A percentile compares a stretch with the other conserved stretches of the same genome.
These are phyloP conservation scores for human DNA, from an alignment of 2,113 vertebrate genomes.

Conservation along the genomic window GRCh38 chr2:231754501-231755000, in stretches of 20 bases:
- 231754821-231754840: background rate
- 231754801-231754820: background rate
- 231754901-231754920: background rate
- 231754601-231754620: too few relatives aligned
- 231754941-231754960: background rate
- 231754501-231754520: too few relatives aligned
- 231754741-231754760: background rate
- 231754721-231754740: background rate
- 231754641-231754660: too few relatives aligned
- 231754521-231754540: background rate
- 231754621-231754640: too few relatives aligned
- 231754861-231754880: background rate
- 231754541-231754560: too few relatives aligned
- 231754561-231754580: too few relatives aligned
- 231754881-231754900: background rate
- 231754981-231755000: background rate
- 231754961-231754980: background rate
- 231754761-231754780: background rate
- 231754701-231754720: background rate
- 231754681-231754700: background rate
- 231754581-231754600: too few relatives aligned
- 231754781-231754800: background rate
- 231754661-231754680: too few relatives aligned
- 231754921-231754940: background rate
- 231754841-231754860: background rate